Evolutionary conservation across 2,797 vertebrate genomes (phyloP), one percentile per base, ranked within the genome.

Genomic region (Natrix natrix): DNA sequence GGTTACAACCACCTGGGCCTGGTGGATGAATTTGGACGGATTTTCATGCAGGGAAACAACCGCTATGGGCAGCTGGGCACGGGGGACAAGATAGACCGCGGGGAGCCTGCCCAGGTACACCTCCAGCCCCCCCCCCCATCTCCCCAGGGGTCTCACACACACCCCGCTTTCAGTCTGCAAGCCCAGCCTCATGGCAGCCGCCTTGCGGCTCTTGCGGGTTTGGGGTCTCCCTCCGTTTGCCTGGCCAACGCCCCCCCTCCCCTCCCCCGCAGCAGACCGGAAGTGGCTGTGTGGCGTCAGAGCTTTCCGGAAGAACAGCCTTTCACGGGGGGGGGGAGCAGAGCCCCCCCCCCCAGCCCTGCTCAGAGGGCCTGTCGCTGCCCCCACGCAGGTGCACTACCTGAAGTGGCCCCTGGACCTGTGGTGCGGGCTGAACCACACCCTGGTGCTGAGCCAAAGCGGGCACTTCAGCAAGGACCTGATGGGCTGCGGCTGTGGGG

Each of bases 21-120:
- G 69, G 96, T 97, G 56, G 97, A 98, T 88, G 97, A 98, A 74
- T 97, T 97, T 94, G 98, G 98, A 17, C 95, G 97, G 78, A 94
- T 98, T 60, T 98, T 97, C 95, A 98, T 98, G 97, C 97, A 98
- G 86, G 98, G 98, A 37, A 97, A 96, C 95, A 98, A 98, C 93
- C 97, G 96, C 90, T 97, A 97, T 1, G 98, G 98, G 26, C 97
- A 98, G 93, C 95, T 98, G 57, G 98, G 98, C n/a, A 98, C 98
- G 0, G 97, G 97, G 26, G 98, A 98, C 95, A 98, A 97, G 96
- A 98, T 98, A 89, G 97, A 98, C 96, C 95, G 98, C 20, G 97
- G 97, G 61, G 96, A 97, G 83, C 97, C 97, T 54, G 97, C 97
- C 26, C 97, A 96, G 96, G 98, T 98, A 92, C 87, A 92, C 43